Evolutionary conservation across 2,797 vertebrate genomes (phyloP).

Genomic region (Cynodonichthys magdalenae): DNA sequence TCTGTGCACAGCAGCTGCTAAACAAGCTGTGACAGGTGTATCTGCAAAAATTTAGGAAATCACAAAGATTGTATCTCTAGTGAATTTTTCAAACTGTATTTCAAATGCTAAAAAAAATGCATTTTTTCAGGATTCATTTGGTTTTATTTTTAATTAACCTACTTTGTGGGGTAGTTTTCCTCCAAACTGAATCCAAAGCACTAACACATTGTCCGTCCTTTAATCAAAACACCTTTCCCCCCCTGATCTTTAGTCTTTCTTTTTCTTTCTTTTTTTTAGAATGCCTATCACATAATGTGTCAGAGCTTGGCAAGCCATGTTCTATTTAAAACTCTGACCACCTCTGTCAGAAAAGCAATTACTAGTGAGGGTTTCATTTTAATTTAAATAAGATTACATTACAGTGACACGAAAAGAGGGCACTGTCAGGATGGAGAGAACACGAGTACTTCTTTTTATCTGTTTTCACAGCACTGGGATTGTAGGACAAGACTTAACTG

Average conservation of each 20-base stretch:
- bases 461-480: slow-evolving; percentile 63
- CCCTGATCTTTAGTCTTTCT: slow-evolving; percentile 4
- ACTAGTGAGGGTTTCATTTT: slow-evolving; percentile 82
- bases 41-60: not conserved
- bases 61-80: too few relatives aligned
- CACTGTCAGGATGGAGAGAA: slow-evolving; percentile 73
- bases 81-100: too few relatives aligned
- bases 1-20: not conserved
- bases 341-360: slow-evolving; percentile 86
- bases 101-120: too few relatives aligned
- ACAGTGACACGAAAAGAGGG: slow-evolving; percentile 76
- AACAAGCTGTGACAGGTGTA: not conserved
- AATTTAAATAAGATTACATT: slow-evolving; percentile 85
- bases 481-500: slow-evolving; percentile 46
- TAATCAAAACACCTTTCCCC: slow-evolving; percentile 33
- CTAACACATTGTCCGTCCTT: slow-evolving; percentile 30
- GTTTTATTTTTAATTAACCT: slow-evolving; percentile 3
- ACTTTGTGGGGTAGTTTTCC: slow-evolving; percentile 10
- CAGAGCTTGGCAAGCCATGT: slow-evolving; percentile 49
- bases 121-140: not conserved
- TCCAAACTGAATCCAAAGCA: slow-evolving; percentile 3
- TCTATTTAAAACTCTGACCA: slow-evolving; percentile 80
- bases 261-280: slow-evolving; percentile 18
- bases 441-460: slow-evolving; percentile 75
- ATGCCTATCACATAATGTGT: slow-evolving; percentile 60